Evolutionary conservation across 2,113 vertebrate species (phyloP).

Genomic region (Carettochelys insculpta): DNA sequence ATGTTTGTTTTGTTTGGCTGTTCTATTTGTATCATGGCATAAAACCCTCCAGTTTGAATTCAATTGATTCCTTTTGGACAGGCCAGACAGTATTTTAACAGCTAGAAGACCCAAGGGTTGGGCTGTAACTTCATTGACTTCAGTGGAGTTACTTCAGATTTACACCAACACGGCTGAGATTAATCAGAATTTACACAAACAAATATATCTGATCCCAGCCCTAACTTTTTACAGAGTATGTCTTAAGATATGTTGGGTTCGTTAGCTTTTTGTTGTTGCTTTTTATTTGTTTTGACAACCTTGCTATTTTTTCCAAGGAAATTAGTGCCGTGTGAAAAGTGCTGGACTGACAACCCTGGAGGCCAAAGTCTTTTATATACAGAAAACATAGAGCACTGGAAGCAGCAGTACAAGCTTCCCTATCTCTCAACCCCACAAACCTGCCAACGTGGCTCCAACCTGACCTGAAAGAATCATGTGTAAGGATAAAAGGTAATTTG

Average conservation of each 20-base stretch:
- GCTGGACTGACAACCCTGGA: not conserved
- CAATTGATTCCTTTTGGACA: constrained; percentile 5
- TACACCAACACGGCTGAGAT: not conserved
- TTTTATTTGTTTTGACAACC: no score
- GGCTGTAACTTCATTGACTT: constrained; percentile 1
- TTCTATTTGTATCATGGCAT: not conserved
- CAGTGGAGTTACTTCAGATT: not conserved
- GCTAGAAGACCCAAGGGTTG: not conserved
- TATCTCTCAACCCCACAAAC: not conserved
- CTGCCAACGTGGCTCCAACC: not conserved
- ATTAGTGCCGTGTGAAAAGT: not conserved
- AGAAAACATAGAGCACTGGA: not conserved
- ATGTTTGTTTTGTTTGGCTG: constrained; percentile 59
- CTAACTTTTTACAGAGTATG: not conserved
- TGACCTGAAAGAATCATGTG: constrained; percentile 1
- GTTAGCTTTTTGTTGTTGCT: not conserved
- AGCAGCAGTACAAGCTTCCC: not conserved
- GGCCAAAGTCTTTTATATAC: not conserved
- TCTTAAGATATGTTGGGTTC: not conserved
- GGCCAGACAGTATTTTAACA: constrained; percentile 13
- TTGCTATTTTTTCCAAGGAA: not conserved
- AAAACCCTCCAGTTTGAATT: constrained; percentile 18
- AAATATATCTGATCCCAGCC: not conserved
- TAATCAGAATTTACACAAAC: no score
- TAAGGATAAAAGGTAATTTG: not conserved